phyloP scores from a whole-genome alignment of 2,888 invertebrate species.

The Conops quadrifasciatus region DNA sequence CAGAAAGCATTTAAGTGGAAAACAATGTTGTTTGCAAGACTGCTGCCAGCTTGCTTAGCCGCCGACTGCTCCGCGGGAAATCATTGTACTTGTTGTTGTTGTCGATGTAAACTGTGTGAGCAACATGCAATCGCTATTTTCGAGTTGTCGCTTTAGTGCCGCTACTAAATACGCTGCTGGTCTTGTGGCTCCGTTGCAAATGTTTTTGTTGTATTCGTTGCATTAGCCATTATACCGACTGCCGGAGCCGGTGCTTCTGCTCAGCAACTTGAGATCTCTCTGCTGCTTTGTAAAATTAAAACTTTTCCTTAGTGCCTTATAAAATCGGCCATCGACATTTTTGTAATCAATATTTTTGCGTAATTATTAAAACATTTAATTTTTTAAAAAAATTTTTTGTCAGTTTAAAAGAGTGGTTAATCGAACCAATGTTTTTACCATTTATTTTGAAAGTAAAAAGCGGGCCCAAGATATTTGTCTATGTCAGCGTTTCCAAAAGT shows the following conservation, averaged over 20 bases:
- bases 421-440: no score
- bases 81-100: conserved; percentile 16
- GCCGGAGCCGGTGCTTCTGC: background rate
- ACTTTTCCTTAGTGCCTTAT: background rate
- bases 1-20: conserved; percentile 30
- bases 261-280: background rate
- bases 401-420: no score
- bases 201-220: background rate
- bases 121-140: conserved; percentile 8
- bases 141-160: background rate
- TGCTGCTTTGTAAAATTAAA: no score
- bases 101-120: conserved; percentile 6
- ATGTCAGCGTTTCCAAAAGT: no score
- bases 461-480: no score
- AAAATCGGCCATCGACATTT: background rate
- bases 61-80: background rate
- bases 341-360: background rate
- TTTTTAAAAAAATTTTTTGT: no score
- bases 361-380: no score
- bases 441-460: no score
- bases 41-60: background rate
- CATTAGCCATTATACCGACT: background rate
- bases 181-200: background rate
- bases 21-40: conserved; percentile 20
- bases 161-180: background rate